Evolutionary conservation across 2,888 invertebrate species (phyloP).

Genomic region (Morpho achilles): DNA sequence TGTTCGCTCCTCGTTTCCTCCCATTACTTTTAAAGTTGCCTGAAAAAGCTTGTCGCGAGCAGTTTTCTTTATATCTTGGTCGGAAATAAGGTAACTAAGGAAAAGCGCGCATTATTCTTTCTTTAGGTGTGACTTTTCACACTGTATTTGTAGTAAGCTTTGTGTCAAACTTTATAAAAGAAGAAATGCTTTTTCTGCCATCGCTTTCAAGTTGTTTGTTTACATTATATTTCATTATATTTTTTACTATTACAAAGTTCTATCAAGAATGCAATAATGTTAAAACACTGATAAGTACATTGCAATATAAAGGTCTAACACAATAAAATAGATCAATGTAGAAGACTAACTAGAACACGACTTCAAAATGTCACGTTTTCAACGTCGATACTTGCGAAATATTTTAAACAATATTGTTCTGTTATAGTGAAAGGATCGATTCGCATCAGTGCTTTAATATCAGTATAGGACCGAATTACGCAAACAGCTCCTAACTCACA

Average conservation of each 20-base stretch:
- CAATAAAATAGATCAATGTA: conserved; percentile 19
- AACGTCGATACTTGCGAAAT: conserved; percentile 24
- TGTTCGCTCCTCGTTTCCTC: conserved; percentile 40
- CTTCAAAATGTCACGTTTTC: conserved; percentile 28
- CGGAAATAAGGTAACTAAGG: conserved; percentile 4
- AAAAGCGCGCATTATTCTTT: conserved; percentile 2
- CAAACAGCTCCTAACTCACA: neutral
- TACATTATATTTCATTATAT: too few species aligned
- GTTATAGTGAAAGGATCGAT: conserved; percentile 22
- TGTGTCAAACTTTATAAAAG: too few species aligned
- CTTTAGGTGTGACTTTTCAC: too few species aligned
- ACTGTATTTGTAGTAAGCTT: too few species aligned
- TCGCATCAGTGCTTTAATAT: conserved; percentile 1
- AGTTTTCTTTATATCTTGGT: conserved; percentile 7
- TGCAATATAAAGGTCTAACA: conserved; percentile 10
- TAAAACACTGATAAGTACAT: neutral
- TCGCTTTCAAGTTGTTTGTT: too few species aligned
- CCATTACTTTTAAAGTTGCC: conserved; percentile 16
- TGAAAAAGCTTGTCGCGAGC: conserved; percentile 14
- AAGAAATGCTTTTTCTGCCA: too few species aligned
- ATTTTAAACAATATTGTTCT: conserved; percentile 23
- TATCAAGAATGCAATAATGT: neutral
- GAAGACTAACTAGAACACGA: conserved; percentile 26
- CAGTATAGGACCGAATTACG: neutral
- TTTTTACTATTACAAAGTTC: neutral